phyloP scores from a whole-genome alignment of 1,140 invertebrate genomes.

The Drosophila ironensis region DNA sequence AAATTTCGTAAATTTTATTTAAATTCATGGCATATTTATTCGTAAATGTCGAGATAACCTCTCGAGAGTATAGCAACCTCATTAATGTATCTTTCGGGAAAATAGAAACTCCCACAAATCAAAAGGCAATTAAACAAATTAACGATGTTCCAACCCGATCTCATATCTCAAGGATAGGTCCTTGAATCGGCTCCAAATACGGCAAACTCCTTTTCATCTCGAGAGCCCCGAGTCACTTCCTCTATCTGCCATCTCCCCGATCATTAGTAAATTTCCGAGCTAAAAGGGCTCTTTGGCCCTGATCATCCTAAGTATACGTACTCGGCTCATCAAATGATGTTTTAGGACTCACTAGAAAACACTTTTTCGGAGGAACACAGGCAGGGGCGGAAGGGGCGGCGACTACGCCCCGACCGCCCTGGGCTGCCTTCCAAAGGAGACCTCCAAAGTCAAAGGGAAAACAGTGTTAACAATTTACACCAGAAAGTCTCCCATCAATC shows the following conservation, averaged over 20 bases:
- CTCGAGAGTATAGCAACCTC: not conserved
- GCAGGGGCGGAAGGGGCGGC: constrained; percentile 20
- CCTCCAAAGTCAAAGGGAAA: constrained; percentile 37
- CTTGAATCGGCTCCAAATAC: constrained; percentile 6
- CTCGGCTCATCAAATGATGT: constrained; percentile 30
- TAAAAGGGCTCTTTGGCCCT: constrained; percentile 20
- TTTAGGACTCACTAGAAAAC: constrained; percentile 38
- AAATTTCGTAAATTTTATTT: not conserved
- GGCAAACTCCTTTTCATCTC: constrained; percentile 7
- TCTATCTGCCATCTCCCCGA: constrained; percentile 14
- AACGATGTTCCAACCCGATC: constrained; percentile 7
- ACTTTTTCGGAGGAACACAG: constrained; percentile 31
- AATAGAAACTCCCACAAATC: not conserved
- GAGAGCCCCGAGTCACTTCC: constrained; percentile 30
- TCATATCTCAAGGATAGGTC: not conserved
- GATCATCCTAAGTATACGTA: constrained; percentile 22
- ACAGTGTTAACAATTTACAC: constrained; percentile 62
- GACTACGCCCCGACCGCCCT: constrained; percentile 23
- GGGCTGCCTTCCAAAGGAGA: constrained; percentile 3
- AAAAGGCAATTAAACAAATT: constrained; percentile 4
- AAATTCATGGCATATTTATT: not conserved
- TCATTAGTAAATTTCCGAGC: constrained; percentile 30
- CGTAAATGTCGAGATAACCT: not conserved
- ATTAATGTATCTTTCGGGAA: constrained; percentile 5
- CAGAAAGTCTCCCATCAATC: constrained; percentile 42